Evolutionary conservation across 2,888 invertebrate genomes (phyloP).

Genomic region (Silvanus unidentatus): DNA sequence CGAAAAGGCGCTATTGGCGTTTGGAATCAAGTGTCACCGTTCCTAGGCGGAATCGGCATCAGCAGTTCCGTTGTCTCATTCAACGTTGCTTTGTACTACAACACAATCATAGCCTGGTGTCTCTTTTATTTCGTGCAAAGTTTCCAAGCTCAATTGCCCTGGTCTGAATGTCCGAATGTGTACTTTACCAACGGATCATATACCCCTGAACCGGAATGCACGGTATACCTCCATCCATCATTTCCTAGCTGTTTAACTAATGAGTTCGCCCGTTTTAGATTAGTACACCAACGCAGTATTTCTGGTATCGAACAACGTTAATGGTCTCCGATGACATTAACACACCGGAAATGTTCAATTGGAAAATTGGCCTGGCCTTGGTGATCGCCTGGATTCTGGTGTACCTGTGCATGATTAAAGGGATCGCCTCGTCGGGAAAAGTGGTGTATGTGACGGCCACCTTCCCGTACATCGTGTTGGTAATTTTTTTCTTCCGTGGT

Average conservation of each 20-base stretch:
- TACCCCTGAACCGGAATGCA: constrained; percentile 73
- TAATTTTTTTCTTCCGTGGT: constrained; percentile 93
- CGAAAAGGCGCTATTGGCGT: constrained; percentile 92
- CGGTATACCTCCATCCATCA: too few species aligned
- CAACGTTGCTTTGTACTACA: constrained; percentile 94
- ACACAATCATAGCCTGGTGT: constrained; percentile 97
- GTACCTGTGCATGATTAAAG: constrained; percentile 95
- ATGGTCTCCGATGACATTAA: constrained; percentile 87
- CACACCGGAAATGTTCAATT: constrained; percentile 80
- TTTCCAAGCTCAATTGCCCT: constrained; percentile 85
- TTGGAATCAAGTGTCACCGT: constrained; percentile 91
- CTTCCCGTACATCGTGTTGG: constrained; percentile 91
- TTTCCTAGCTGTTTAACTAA: too few species aligned
- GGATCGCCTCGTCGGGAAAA: constrained; percentile 94
- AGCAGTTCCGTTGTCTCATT: constrained; percentile 95
- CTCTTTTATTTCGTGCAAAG: constrained; percentile 91
- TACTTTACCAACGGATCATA: constrained; percentile 76
- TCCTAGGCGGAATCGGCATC: constrained; percentile 79
- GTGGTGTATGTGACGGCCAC: constrained; percentile 95
- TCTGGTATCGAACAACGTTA: constrained; percentile 90
- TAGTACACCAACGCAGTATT: constrained; percentile 88
- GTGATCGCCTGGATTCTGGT: constrained; percentile 89
- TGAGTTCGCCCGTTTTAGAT: too few species aligned
- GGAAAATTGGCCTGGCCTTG: constrained; percentile 83
- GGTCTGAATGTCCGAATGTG: constrained; percentile 84